Conservation (phyloP, 2,888 invertebrate genomes). For the Belgica antarctica region DNA sequence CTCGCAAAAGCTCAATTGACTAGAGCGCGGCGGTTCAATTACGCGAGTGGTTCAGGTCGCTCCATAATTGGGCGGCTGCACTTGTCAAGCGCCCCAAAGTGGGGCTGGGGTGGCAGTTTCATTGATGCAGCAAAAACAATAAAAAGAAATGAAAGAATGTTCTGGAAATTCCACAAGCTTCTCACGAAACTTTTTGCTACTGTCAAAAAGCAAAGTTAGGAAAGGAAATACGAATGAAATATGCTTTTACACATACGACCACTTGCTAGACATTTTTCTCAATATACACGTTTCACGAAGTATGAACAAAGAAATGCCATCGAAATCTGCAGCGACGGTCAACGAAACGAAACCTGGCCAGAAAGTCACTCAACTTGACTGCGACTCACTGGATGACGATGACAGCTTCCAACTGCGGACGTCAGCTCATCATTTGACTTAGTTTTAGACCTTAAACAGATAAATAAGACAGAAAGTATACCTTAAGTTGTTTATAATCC, state of each 20-base stretch:
- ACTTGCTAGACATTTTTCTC: constrained; percentile 44
- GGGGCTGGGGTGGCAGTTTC: constrained; percentile 19
- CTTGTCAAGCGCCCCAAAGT: not conserved
- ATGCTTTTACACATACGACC: constrained; percentile 44
- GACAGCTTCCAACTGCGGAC: too few species aligned
- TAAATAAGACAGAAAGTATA: too few species aligned
- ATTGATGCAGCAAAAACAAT: constrained; percentile 39
- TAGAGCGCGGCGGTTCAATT: not conserved
- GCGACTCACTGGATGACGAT: too few species aligned
- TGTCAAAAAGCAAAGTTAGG: constrained; percentile 12
- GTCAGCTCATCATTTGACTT: too few species aligned
- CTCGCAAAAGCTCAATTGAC: not conserved
- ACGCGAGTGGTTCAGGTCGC: not conserved
- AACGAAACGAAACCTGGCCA: too few species aligned
- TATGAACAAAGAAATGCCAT: not conserved
- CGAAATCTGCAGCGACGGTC: not conserved
- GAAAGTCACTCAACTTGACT: too few species aligned
- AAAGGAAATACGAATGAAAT: constrained; percentile 37
- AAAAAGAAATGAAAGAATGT: constrained; percentile 13
- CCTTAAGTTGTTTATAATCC: too few species aligned
- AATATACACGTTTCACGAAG: constrained; percentile 34
- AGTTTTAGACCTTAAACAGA: too few species aligned
- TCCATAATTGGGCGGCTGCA: not conserved
- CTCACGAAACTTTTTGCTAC: constrained; percentile 23
- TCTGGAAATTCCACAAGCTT: constrained; percentile 6